phyloP scores from a whole-genome alignment of 2,797 vertebrate genomes.

The Meda fulgida region DNA sequence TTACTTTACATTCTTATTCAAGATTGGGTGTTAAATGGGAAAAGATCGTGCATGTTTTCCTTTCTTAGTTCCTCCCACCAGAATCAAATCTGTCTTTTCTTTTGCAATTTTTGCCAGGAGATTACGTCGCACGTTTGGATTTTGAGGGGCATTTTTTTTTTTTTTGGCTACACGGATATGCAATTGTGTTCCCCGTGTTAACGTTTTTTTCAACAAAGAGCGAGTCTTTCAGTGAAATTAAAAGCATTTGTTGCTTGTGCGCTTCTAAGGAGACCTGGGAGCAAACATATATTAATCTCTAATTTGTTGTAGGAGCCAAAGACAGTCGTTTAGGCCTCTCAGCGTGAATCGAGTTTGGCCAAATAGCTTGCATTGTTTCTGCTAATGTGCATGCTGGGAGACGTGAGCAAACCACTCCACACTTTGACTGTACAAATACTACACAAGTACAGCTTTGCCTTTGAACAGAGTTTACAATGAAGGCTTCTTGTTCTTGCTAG shows the following conservation, averaged over 20 bases:
- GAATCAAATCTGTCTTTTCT: slow-evolving; percentile 46
- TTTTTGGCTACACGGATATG: slow-evolving; percentile 17
- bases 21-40: slow-evolving; percentile 76
- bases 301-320: slow-evolving; percentile 16
- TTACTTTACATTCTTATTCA: slow-evolving; percentile 79
- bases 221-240: slow-evolving; percentile 2
- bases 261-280: neutral
- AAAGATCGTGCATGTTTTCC: slow-evolving; percentile 47
- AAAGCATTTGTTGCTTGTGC: slow-evolving; percentile 39
- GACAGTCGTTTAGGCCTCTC: slow-evolving; percentile 19
- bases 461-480: neutral
- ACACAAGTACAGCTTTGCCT: neutral
- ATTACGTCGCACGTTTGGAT: slow-evolving; percentile 32
- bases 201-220: slow-evolving; percentile 20
- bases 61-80: slow-evolving; percentile 50
- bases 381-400: slow-evolving; percentile 44
- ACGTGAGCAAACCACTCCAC: slow-evolving; percentile 32
- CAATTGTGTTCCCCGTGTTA: slow-evolving; percentile 30
- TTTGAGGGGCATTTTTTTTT: slow-evolving; percentile 38
- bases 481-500: neutral
- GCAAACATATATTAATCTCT: neutral
- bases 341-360: slow-evolving; percentile 65
- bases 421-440: slow-evolving; percentile 47
- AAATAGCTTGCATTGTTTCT: slow-evolving; percentile 70
- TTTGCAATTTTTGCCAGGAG: slow-evolving; percentile 30